A percentile compares a stretch with the other conserved stretches of the same genome.
Conservation (phyloP, 2,797 vertebrate species). For the Allobates femoralis region DNA sequence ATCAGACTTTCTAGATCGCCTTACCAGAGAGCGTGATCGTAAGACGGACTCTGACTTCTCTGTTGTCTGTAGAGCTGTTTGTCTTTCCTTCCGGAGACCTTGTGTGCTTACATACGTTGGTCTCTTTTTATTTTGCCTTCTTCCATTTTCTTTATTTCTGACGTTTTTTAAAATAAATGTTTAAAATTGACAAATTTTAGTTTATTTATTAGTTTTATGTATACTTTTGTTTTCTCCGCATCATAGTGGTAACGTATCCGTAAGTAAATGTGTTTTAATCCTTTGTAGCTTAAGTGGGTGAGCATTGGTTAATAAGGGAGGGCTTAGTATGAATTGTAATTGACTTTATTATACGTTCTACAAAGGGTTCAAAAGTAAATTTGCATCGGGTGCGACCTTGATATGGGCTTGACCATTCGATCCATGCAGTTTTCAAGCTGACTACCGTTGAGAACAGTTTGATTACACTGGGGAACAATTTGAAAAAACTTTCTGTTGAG, state of each 20-base stretch:
- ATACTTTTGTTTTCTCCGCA: no score
- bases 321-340: no score
- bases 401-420: no score
- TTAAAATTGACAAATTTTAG: slow-evolving; percentile 24
- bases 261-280: neutral
- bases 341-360: no score
- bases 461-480: no score
- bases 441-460: no score
- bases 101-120: slow-evolving; percentile 1
- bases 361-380: no score
- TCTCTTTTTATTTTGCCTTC: neutral
- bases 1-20: neutral
- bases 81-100: slow-evolving; percentile 8
- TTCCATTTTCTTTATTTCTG: neutral
- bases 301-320: neutral
- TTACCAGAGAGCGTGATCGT: neutral
- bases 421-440: no score
- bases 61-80: slow-evolving; percentile 25
- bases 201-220: neutral
- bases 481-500: no score
- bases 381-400: no score
- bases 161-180: slow-evolving; percentile 57
- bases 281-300: neutral
- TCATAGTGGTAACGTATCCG: neutral
- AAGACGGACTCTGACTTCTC: neutral